Evolutionary conservation across 2,113 vertebrate genomes (phyloP).

Genomic region (Myanophis thanlyinensis): DNA sequence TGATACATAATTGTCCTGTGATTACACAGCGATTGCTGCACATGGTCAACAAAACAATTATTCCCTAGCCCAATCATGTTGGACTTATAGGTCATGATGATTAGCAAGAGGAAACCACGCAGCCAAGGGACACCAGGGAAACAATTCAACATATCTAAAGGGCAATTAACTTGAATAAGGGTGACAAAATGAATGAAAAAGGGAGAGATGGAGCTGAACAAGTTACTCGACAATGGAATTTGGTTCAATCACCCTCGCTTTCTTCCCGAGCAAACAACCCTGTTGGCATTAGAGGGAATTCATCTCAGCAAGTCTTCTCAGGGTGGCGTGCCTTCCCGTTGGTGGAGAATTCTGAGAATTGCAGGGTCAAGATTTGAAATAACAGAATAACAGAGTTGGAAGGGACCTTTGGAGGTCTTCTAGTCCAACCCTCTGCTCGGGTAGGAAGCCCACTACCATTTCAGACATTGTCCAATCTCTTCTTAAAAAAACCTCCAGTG

Average conservation of each 20-base stretch:
- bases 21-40: constrained; percentile 61
- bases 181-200: constrained; percentile 8
- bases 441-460: no score
- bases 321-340: not conserved
- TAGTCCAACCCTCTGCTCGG: not conserved
- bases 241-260: not conserved
- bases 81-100: constrained; percentile 43
- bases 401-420: not conserved
- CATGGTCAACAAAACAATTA: constrained; percentile 66
- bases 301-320: not conserved
- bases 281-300: not conserved
- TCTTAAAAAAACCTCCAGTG: no score
- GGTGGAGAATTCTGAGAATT: not conserved
- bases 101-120: constrained; percentile 47
- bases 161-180: constrained; percentile 24
- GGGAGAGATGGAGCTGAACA: fast-evolving
- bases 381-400: not conserved
- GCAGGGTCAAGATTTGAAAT: not conserved
- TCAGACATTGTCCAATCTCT: no score
- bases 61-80: constrained; percentile 48
- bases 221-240: not conserved
- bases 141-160: constrained; percentile 34
- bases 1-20: constrained; percentile 59
- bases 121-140: constrained; percentile 39
- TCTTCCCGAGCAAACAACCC: not conserved